Conservation (phyloP, 2,888 invertebrate species). For the Dascillus cervinus region DNA sequence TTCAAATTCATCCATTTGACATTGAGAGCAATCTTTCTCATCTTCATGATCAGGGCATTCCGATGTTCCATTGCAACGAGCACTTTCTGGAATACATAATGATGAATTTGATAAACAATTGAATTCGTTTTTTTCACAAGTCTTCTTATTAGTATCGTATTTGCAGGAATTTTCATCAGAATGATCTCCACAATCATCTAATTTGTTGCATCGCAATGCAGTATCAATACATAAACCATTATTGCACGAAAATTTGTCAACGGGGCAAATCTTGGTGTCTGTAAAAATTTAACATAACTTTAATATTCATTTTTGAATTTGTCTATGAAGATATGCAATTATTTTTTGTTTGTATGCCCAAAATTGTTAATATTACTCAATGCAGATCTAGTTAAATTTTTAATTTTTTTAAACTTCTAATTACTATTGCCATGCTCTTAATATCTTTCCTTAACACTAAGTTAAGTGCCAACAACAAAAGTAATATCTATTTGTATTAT, state of each 20-base stretch:
- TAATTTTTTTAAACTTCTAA: no score
- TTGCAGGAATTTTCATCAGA: constrained; percentile 49
- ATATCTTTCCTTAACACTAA: no score
- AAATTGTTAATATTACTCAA: no score
- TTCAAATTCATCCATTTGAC: constrained; percentile 45
- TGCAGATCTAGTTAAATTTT: no score
- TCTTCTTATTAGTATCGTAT: constrained; percentile 17
- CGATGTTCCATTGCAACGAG: constrained; percentile 48
- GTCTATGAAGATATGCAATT: no score
- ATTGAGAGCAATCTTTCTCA: constrained; percentile 46
- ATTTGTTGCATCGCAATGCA: constrained; percentile 48
- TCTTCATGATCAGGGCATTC: constrained; percentile 71
- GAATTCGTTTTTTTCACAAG: constrained; percentile 44
- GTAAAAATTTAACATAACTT: no score
- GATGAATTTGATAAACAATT: constrained; percentile 44
- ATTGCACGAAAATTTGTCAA: constrained; percentile 41
- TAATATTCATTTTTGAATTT: no score
- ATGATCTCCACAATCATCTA: constrained; percentile 51
- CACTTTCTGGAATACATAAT: constrained; percentile 46
- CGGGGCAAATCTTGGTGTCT: no score
- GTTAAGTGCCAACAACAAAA: no score
- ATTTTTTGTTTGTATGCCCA: no score
- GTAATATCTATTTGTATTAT: no score
- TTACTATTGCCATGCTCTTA: no score
- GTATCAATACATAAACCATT: constrained; percentile 52